These are phyloP conservation scores for Carapus acus DNA, from an alignment of 2,797 vertebrate genomes.

Conservation along the genomic window DNA sequence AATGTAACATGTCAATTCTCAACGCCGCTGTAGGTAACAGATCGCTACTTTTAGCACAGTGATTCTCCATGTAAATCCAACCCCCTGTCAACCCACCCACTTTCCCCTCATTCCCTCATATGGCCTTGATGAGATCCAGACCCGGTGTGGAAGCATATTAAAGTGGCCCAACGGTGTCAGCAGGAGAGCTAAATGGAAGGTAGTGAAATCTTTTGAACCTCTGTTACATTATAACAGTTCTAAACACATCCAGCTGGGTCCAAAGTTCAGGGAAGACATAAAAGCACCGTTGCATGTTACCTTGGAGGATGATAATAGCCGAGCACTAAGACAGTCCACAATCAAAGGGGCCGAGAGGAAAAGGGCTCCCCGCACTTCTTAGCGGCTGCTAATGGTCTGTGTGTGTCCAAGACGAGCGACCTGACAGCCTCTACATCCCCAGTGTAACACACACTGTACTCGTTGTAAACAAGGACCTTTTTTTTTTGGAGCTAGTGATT, in stretches of 20 bases:
- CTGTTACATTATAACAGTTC: slow-evolving; percentile 79
- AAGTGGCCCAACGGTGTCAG: slow-evolving; percentile 78
- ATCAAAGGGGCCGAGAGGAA: slow-evolving; percentile 68
- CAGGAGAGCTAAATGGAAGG: slow-evolving; percentile 81
- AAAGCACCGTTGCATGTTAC: slow-evolving; percentile 73
- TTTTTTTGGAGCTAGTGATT: slow-evolving; percentile 67
- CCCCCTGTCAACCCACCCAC: slow-evolving; percentile 62
- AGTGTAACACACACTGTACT: slow-evolving; percentile 48
- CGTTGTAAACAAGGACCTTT: slow-evolving; percentile 60
- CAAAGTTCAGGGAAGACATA: slow-evolving; percentile 79
- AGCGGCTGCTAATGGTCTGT: slow-evolving; percentile 72
- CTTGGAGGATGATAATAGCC: slow-evolving; percentile 76
- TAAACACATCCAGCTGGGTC: slow-evolving; percentile 83
- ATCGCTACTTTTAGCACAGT: slow-evolving; percentile 62
- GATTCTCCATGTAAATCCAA: slow-evolving; percentile 61
- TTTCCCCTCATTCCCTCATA: slow-evolving; percentile 67
- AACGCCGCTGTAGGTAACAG: slow-evolving; percentile 64
- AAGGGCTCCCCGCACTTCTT: slow-evolving; percentile 72
- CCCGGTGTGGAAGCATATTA: slow-evolving; percentile 75
- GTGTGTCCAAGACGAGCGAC: slow-evolving; percentile 63
- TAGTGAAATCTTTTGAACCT: slow-evolving; percentile 82
- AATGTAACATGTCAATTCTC: slow-evolving; percentile 61
- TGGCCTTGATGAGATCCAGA: slow-evolving; percentile 81
- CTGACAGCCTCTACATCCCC: slow-evolving; percentile 59
- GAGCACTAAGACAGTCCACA: slow-evolving; percentile 71